These are phyloP conservation scores for Diprion similis DNA, from an alignment of 1,140 invertebrate genomes.

Conservation along the genomic window DNA sequence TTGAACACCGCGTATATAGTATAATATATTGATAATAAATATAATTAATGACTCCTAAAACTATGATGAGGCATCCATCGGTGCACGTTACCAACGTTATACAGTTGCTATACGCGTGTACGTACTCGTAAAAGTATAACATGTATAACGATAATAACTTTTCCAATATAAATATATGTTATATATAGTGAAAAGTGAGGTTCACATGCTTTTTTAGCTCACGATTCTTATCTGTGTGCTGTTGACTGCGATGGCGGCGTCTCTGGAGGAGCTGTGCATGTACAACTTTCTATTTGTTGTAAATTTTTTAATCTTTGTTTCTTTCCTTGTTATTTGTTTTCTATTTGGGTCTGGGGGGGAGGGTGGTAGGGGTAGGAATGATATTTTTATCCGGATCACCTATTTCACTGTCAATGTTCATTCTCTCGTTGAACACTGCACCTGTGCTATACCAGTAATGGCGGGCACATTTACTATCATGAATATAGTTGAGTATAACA, in stretches of 20 bases:
- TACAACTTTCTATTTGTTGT: no score
- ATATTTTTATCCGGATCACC: neutral
- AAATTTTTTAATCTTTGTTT: no score
- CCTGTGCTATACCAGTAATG: no score
- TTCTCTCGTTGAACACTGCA: no score
- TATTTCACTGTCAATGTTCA: neutral
- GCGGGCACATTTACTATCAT: no score
- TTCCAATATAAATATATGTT: no score
- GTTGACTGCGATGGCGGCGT: conserved; percentile 1
- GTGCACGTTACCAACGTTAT: neutral
- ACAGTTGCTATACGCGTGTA: neutral
- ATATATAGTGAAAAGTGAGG: neutral
- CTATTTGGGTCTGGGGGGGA: no score
- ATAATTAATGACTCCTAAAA: neutral
- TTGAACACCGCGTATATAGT: neutral
- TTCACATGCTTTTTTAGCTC: neutral
- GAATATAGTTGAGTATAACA: no score
- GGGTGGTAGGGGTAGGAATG: no score
- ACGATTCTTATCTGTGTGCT: neutral
- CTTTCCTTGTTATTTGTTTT: neutral
- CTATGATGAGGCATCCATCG: neutral
- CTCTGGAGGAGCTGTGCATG: conserved; percentile 1
- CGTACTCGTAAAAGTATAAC: neutral
- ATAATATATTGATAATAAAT: neutral
- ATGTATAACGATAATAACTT: no score